Conservation (phyloP, 37 sponge, comb jelly and placozoan genomes). For the Lycopodina hypogea region DNA sequence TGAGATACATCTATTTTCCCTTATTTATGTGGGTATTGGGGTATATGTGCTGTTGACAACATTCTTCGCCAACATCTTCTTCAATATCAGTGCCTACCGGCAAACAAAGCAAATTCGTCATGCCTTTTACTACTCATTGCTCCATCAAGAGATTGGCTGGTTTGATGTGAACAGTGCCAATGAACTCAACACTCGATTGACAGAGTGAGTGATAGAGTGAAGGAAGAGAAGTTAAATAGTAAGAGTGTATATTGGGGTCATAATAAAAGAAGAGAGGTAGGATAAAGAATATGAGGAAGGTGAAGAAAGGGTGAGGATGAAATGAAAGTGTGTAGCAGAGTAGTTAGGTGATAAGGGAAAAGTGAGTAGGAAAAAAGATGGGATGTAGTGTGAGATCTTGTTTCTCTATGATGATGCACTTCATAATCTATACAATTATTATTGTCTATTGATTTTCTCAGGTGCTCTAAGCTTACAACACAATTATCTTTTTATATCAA, state of each 20-base stretch:
- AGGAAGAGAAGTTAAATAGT: neutral
- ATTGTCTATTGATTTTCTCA: too few relatives aligned
- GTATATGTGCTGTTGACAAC: slow-evolving; percentile 23
- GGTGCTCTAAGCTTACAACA: too few relatives aligned
- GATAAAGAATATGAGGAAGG: too few relatives aligned
- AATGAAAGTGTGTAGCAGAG: too few relatives aligned
- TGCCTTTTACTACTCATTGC: slow-evolving; percentile 75
- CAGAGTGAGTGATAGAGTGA: slow-evolving; percentile 59
- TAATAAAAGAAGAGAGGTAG: too few relatives aligned
- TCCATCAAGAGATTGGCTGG: slow-evolving; percentile 94
- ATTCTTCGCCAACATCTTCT: slow-evolving; percentile 36
- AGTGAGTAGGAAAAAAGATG: too few relatives aligned
- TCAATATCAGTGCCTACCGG: slow-evolving; percentile 64
- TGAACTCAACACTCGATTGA: slow-evolving; percentile 77
- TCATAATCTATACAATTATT: too few relatives aligned
- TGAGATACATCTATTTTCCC: slow-evolving; percentile 4
- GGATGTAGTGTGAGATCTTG: too few relatives aligned
- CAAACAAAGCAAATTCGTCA: slow-evolving; percentile 63
- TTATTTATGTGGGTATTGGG: slow-evolving; percentile 39
- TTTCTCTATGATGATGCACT: too few relatives aligned
- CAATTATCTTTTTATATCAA: too few relatives aligned
- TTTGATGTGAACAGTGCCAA: slow-evolving; percentile 75
- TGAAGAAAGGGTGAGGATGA: too few relatives aligned
- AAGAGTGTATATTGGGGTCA: neutral
- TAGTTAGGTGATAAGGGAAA: too few relatives aligned